A percentile compares a stretch with the other conserved stretches of the same genome.
phyloP scores from a whole-genome alignment of 2,888 invertebrate species.

The Argynnis bischoffii region DNA sequence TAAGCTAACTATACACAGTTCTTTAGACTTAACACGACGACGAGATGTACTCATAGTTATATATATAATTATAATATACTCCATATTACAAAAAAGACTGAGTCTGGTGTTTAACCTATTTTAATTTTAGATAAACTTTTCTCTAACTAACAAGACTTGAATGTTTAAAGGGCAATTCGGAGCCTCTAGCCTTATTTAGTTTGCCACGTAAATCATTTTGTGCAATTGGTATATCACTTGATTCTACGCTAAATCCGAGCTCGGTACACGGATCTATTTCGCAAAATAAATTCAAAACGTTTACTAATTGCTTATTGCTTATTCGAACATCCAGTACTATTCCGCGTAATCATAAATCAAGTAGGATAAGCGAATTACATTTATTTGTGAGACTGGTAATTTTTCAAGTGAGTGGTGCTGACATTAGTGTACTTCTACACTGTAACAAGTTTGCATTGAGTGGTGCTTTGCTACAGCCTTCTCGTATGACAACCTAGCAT shows the following conservation, averaged over 20 bases:
- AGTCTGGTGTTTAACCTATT: too few relatives aligned
- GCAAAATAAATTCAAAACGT: slow-evolving; percentile 35
- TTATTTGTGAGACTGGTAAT: slow-evolving; percentile 44
- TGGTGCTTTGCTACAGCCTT: slow-evolving; percentile 72
- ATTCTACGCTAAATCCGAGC: slow-evolving; percentile 14
- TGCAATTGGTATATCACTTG: slow-evolving; percentile 23
- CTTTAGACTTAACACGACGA: too few relatives aligned
- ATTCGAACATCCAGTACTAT: slow-evolving; percentile 25
- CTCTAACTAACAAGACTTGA: too few relatives aligned
- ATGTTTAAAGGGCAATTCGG: too few relatives aligned
- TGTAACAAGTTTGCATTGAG: slow-evolving; percentile 78
- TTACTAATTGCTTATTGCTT: slow-evolving; percentile 33
- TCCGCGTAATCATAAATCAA: slow-evolving; percentile 46
- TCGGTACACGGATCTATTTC: slow-evolving; percentile 27
- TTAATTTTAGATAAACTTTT: too few relatives aligned
- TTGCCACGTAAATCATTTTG: slow-evolving; percentile 20
- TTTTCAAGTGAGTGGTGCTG: slow-evolving; percentile 54
- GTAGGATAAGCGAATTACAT: slow-evolving; percentile 50
- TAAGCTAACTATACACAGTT: too few relatives aligned
- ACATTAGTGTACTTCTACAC: slow-evolving; percentile 49
- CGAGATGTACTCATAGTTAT: too few relatives aligned
- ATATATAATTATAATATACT: too few relatives aligned
- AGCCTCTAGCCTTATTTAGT: neutral
- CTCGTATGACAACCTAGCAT: slow-evolving; percentile 77
- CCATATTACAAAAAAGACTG: too few relatives aligned